Percentiles rank a stretch among this genome's conserved stretches.
These are phyloP conservation scores for Trichechus manatus DNA, from an alignment of 2,113 vertebrate species.

Conservation along the genomic window DNA sequence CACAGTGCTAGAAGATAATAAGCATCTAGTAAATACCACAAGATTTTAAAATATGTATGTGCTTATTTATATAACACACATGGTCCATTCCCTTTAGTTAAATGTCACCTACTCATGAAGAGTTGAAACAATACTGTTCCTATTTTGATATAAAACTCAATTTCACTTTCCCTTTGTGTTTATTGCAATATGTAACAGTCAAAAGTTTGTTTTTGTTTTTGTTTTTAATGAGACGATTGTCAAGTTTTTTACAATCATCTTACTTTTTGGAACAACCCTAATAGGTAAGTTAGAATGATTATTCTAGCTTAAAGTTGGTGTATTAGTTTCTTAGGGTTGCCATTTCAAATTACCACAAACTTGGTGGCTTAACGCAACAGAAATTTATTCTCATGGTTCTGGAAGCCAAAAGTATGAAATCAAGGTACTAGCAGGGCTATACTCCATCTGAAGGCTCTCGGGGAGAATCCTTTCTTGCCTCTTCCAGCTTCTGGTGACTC, in stretches of 20 bases:
- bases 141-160: conserved; percentile 23
- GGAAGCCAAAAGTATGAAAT: neutral
- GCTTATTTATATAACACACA: conserved; percentile 53
- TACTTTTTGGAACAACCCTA: conserved; percentile 17
- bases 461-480: neutral
- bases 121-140: conserved; percentile 1
- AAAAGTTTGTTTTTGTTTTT: neutral
- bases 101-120: neutral
- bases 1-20: conserved; percentile 22
- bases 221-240: neutral
- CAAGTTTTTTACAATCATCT: neutral
- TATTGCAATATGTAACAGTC: neutral
- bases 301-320: neutral
- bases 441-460: neutral
- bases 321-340: neutral
- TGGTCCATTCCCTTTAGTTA: conserved; percentile 19
- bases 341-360: neutral
- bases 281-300: neutral
- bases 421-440: neutral
- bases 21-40: conserved; percentile 65
- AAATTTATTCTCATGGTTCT: neutral
- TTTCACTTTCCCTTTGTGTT: conserved; percentile 43
- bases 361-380: neutral
- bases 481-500: neutral
- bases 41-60: conserved; percentile 38